Base-by-base conservation (phyloP, 2,797 vertebrate genomes). In the Coranthus polyacanthus region DNA sequence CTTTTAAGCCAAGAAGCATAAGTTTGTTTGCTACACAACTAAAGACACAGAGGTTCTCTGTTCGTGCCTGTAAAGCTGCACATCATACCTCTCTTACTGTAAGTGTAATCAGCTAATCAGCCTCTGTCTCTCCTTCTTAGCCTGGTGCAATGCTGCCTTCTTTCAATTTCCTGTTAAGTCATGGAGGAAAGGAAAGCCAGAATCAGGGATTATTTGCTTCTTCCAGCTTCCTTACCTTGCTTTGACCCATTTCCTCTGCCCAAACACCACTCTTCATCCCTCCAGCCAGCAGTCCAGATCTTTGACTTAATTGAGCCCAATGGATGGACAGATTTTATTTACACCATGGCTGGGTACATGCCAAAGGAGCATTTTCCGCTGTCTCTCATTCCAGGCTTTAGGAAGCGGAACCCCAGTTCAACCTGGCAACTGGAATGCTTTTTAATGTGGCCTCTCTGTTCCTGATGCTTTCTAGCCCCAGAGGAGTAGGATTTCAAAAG, bases 401-500 rank as follows among this genome's bases (percentile, higher is more conserved):
- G 49, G 46, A 72, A 69, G 62, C 15, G 18, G n/a, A 34, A 21
- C 12, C 36, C 38, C 43, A n/a, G 41, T 51, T 57, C 39, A 58
- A 21, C 41, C 43, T 55, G 57, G 44, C 32, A 46, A 6, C 39
- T 38, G 74, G 67, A 78, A 73, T 62, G 68, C 54, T 73, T 62
- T 70, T 82, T 75, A 87, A 64, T 47, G 68, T 26, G 49, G 52
- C 20, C 59, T 68, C 64, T 46, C 37, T 50, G 22, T 72, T 49
- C 51, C 2, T 20, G 20, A n/a, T 46, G 64, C 74, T 58, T 76
- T 83, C 70, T 36, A 52, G 42, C 52, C 67, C 67, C 21, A 36
- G 20, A 71, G 60, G 75, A 67, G 58, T 61, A 61, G 46, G 24
- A 32, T 85, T 86, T 83, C 76, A 59, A 29, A 76, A 66, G 75